Evolutionary conservation across 2,797 vertebrate genomes (phyloP), one percentile per base, ranked within the genome.

Genomic region (Cryptoprocta ferox): DNA sequence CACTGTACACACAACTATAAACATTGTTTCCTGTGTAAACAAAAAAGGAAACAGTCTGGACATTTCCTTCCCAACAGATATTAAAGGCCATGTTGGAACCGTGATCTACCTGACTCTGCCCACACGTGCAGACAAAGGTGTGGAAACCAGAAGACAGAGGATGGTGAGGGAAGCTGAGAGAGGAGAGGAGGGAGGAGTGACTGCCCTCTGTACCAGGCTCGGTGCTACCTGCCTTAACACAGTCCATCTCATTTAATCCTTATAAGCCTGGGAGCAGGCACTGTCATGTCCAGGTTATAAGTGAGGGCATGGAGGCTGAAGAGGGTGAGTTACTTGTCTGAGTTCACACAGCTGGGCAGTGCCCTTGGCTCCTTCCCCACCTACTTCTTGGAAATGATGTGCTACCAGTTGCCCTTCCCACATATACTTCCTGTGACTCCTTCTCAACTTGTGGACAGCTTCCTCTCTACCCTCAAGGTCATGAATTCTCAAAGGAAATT

Each of bases 1-100:
- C 99, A 99, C 99, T 99, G 99, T 99, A 99, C 99, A 99, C 99
- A 99, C 98, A 98, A 99, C 99, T 99, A 99, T 99, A 99, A 99
- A 99, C 99, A 99, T 98, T 99, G 98, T 99, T 99, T 99, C 99
- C 98, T 99, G 99, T 99, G 99, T 99, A 99, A 99, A 99, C 99
- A 99, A 99, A 99, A 98, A 98, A 99, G 98, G 98, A 99, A 99
- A 99, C 98, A 99, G 98, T 98, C 98, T 98, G 99, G 98, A 99
- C 98, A 98, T 98, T 98, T 99, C 99, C 98, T 98, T 99, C 98
- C 98, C 98, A 99, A 99, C 98, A 99, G 98, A 98, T 99, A 99
- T 99, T 99, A 99, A 99, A 99, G 99, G 99, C 99, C 99, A 99
- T 98, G 99, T 99, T 63, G 93, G 85, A 95, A 61, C 53, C 12